Percentiles rank a stretch among this genome's conserved stretches.
phyloP scores from a whole-genome alignment of 1,140 invertebrate genomes.

The Drosophila yakuba region DNA sequence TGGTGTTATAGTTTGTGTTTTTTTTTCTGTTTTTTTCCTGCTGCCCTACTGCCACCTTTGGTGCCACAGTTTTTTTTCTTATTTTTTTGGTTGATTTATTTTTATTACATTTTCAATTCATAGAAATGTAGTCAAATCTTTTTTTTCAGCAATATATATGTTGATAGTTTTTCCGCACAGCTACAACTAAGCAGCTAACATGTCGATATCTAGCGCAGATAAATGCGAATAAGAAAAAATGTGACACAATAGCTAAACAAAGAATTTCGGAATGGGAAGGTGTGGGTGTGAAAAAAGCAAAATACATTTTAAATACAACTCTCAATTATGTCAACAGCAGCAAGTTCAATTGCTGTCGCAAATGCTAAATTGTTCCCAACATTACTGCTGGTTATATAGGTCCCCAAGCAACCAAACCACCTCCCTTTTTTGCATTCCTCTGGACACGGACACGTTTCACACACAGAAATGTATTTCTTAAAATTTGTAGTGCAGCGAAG shows the following conservation, averaged over 20 bases:
- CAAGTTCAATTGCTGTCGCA: conserved; percentile 48
- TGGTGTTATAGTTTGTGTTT: background rate
- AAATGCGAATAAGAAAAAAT: conserved; percentile 33
- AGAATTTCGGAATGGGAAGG: conserved; percentile 1
- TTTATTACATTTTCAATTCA: background rate
- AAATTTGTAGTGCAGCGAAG: conserved; percentile 56
- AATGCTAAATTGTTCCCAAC: background rate
- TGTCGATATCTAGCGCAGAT: conserved; percentile 46
- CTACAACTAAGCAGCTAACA: conserved; percentile 31
- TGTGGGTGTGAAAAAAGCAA: conserved; percentile 19
- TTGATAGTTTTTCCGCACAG: conserved; percentile 41
- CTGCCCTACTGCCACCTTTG: background rate
- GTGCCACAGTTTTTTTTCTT: background rate
- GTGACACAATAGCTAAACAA: conserved; percentile 31
- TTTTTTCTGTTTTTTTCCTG: background rate
- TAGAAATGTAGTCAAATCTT: no score
- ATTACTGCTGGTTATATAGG: background rate
- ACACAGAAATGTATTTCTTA: conserved; percentile 68
- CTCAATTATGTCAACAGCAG: conserved; percentile 73
- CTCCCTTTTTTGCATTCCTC: background rate
- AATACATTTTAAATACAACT: conserved; percentile 63
- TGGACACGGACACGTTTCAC: conserved; percentile 49
- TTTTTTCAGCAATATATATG: conserved; percentile 51
- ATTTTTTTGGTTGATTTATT: conserved; percentile 23
- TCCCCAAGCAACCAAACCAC: conserved; percentile 3